Evolutionary conservation across 2,888 invertebrate genomes (phyloP).

Genomic region (Morinoia aosen): DNA sequence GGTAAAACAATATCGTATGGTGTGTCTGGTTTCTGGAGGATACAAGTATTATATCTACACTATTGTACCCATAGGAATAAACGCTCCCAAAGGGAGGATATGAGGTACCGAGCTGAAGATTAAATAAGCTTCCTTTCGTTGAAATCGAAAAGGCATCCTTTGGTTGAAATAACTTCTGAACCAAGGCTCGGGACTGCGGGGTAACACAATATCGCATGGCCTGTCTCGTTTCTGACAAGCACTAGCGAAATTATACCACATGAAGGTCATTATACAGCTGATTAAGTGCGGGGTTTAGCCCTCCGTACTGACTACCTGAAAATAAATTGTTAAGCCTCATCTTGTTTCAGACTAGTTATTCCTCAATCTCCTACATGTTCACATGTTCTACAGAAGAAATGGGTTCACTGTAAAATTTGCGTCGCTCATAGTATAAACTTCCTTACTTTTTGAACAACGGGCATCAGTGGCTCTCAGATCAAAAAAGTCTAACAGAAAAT

Average conservation of each 20-base stretch:
- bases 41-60: not conserved
- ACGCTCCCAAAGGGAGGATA: not conserved
- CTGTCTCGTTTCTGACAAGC: not conserved
- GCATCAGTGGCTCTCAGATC: not conserved
- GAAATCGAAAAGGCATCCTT: no score
- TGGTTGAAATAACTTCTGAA: conserved; percentile 86
- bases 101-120: not conserved
- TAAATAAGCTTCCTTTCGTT: not conserved
- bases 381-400: not conserved
- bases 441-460: not conserved
- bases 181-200: conserved; percentile 81
- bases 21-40: not conserved
- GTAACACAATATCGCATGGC: not conserved
- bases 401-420: not conserved
- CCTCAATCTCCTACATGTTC: not conserved
- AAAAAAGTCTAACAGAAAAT: not conserved
- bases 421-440: not conserved
- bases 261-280: not conserved
- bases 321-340: not conserved
- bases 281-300: not conserved
- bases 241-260: not conserved
- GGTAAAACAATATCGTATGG: not conserved
- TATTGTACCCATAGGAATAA: not conserved
- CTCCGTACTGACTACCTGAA: not conserved
- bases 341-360: not conserved